Evolutionary conservation across 1,140 invertebrate genomes (phyloP).

Genomic region (Pachypsylla venusta): DNA sequence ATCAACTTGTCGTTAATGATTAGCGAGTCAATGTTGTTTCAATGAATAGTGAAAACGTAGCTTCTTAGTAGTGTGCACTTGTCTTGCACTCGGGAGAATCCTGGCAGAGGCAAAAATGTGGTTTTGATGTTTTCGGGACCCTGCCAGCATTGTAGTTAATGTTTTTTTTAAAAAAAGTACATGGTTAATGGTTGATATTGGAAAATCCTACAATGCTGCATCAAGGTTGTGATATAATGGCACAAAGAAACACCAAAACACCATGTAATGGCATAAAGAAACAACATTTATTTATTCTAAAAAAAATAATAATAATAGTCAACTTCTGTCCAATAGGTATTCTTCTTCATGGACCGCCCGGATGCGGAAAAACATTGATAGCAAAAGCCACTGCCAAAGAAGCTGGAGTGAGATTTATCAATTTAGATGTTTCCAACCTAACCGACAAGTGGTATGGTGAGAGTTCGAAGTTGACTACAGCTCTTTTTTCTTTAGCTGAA

Average conservation of each 20-base stretch:
- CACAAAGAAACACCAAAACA: not conserved
- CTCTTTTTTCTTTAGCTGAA: conserved; percentile 88
- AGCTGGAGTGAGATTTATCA: conserved; percentile 86
- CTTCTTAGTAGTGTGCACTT: no score
- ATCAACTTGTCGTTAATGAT: no score
- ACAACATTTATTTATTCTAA: not conserved
- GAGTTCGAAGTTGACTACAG: conserved; percentile 88
- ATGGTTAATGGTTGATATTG: not conserved
- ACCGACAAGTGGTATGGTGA: conserved; percentile 99
- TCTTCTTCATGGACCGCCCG: conserved; percentile 65
- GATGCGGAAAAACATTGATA: conserved; percentile 93
- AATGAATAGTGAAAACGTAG: no score
- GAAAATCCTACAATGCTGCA: not conserved
- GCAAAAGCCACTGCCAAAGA: conserved; percentile 89
- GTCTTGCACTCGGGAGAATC: no score
- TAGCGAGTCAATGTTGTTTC: no score
- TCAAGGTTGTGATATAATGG: not conserved
- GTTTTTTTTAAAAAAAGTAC: not conserved
- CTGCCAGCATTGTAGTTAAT: no score
- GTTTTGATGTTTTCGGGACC: no score
- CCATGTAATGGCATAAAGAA: not conserved
- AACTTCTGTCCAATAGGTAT: conserved; percentile 39
- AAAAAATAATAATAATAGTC: not conserved
- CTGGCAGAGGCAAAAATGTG: no score
- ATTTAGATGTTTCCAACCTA: conserved; percentile 78